Evolutionary conservation across 2,797 vertebrate species (phyloP).

Genomic region (Oryzias sinensis): DNA sequence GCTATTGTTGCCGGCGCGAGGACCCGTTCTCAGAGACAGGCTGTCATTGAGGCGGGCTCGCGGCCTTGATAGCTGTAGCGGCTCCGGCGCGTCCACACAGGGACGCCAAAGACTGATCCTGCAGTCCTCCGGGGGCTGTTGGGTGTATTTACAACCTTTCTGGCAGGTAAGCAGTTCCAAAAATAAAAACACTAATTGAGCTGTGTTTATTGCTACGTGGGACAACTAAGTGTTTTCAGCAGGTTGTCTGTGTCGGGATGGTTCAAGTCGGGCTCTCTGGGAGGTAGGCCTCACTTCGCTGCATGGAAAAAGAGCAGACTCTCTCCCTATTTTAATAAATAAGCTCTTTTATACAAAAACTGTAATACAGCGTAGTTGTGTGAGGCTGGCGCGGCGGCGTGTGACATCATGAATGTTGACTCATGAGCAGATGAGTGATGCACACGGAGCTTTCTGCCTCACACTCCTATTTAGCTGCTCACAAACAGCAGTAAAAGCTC

Average conservation of each 20-base stretch:
- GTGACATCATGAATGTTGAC: conserved; percentile 83
- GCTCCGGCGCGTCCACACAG: conserved; percentile 30
- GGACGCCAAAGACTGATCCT: conserved; percentile 5
- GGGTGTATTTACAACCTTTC: conserved; percentile 45
- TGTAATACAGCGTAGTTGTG: conserved; percentile 71
- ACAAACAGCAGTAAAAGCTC: conserved; percentile 62
- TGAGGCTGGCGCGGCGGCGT: conserved; percentile 62
- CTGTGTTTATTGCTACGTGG: conserved; percentile 75
- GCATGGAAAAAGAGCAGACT: conserved; percentile 71
- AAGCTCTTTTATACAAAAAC: conserved; percentile 77
- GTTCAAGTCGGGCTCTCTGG: conserved; percentile 69
- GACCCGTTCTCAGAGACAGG: conserved; percentile 48
- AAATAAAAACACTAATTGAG: conserved; percentile 77
- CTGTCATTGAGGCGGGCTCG: conserved; percentile 5
- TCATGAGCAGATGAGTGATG: conserved; percentile 81
- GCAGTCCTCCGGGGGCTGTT: conserved; percentile 46
- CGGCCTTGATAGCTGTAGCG: conserved; percentile 27
- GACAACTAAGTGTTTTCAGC: conserved; percentile 74
- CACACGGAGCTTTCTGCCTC: conserved; percentile 67
- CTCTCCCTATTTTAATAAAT: conserved; percentile 74
- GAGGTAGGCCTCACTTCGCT: conserved; percentile 71
- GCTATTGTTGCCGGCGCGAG: conserved; percentile 50
- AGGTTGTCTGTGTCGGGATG: conserved; percentile 72
- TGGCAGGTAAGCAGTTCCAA: conserved; percentile 65
- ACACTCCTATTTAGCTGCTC: conserved; percentile 52